Evolutionary conservation across 2,113 vertebrate species (phyloP), one percentile per base, ranked within the genome.

Genomic region (Antechinus stuartii): DNA sequence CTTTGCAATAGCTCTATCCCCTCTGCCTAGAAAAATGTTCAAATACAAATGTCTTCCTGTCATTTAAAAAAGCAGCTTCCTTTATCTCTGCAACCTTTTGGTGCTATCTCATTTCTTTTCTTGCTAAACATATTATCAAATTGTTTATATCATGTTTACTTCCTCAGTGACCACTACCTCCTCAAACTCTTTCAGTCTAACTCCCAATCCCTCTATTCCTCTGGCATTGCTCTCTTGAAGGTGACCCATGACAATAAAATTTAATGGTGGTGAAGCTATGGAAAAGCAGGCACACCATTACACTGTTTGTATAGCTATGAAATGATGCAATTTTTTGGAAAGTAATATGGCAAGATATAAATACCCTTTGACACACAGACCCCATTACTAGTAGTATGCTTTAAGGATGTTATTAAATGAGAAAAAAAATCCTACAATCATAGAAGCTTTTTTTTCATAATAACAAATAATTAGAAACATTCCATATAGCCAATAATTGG

Each of bases 281-380:
- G 92, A 54, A 54, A 94, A 95, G 90, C 0, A 46, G 52, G 89
- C 89, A 26, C 2, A 0, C 56, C 89, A 4, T 42, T 4, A 54
- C 0, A n/a, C 25, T 54, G 84, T 53, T 19, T 52, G 8, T n/a
- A 26, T 91, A 46, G 76, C 52, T 22, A 50, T 52, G 84, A 96
- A 94, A 93, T 22, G 6, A n/a, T 11, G 1, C 42, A 92, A 52
- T 55, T 47, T 50, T 95, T 90, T 42, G 47, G 91, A 42, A 95
- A 96, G 68, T 24, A 56, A 55, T 94, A 94, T 46, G 61, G 47
- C 57, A 94, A 76, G 89, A 61, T 35, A 61, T 84, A 90, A 92
- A 94, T 92, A 95, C 90, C n/a, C 47, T 56, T 84, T 90, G 54
- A 95, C 47, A 57, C 50, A 93, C 68, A 22, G 90, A 93, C 91